Base-by-base conservation (phyloP, 2,797 vertebrate species). In the Gambelia wislizenii region DNA sequence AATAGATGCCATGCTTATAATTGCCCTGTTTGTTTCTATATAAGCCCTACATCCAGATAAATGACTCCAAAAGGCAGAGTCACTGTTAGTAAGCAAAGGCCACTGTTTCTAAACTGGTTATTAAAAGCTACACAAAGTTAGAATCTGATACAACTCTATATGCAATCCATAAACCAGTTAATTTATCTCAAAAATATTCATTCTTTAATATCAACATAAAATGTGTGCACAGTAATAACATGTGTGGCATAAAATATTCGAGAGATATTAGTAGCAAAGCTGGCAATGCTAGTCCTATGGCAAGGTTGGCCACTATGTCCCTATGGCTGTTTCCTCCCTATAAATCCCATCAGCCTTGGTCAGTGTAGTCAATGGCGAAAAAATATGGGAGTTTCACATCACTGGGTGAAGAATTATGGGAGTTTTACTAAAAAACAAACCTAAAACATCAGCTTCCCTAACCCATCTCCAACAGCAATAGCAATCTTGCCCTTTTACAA, bases 41-140 rank as follows among this genome's bases (percentile, higher is more conserved):
- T 42, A 56, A 85, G 76, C 52, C 6, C 16, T 16, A 49, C n/a
- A 22, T 56, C 30, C 16, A 10, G 61, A 91, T 77, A 80, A 49
- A 92, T 89, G 42, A 69, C 74, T 84, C 90, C 74, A 72, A 64
- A 83, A 25, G 18, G 49, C 44, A 47, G 87, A 47, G 14, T 88
- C 54, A 16, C 42, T 89, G 86, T 89, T 25, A 75, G 13, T 82
- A 77, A 90, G 30, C 12, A 61, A 64, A 89, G 30, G 14, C 72
- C 22, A 9, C 77, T 82, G 59, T 89, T 85, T 85, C 47, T 59
- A 84, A 82, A 86, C 16, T 30, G 39, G 14, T 49, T 33, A 64
- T 87, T 87, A 87, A 80, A 85, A 92, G 84, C 39, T 84, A 52
- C 36, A 9, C 39, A 87, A 3, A 70, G 54, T 52, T 76, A 0